Base-by-base conservation (phyloP, 2,113 vertebrate genomes). In the Chaetodon auriga region DNA sequence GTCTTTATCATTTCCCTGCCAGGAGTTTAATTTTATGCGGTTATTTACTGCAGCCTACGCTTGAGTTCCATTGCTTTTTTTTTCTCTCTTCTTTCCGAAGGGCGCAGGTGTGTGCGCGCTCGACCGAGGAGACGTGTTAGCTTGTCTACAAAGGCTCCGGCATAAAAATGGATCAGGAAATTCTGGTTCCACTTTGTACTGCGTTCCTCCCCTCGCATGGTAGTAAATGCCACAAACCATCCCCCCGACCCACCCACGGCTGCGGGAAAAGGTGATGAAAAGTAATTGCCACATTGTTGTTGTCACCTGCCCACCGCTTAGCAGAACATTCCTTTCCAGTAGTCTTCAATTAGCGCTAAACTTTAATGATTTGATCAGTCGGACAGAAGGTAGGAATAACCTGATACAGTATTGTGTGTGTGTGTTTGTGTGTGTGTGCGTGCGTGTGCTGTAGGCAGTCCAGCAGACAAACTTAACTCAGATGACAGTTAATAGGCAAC, bases 101-200 rank as follows among this genome's bases (percentile, higher is more conserved):
- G 69, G 57, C 83, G 88, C 92, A 94, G 93, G 95, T 95, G 94
- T 92, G 88, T 90, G 82, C 81, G 85, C 85, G 86, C 83, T 87
- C 19, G 46, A 80, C 55, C 68, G 45, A 82, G 81, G 75, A 80
- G 78, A 78, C 84, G 77, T 86, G 69, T 85, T 94, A 90, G 92
- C 93, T 77, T 25, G 88, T 80, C 92, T 92, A 92, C 93, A 94
- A 93, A 95, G 89, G 92, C 82, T 62, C 79, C 2, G 58, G 62
- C 84, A 78, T 78, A 93, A 88, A 93, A 93, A 94, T 90, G 87
- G 81, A 93, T 94, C 90, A 90, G 89, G 89, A 91, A 92, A 93
- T 93, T 93, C 90, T 93, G 89, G 89, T 90, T 93, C 78, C 68
- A 87, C 75, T 89, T 87, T 87, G 75, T 79, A 41, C 46, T 0